These are phyloP conservation scores for Drosophila arizonae DNA, from an alignment of 1,140 invertebrate genomes.

Conservation along the genomic window DNA sequence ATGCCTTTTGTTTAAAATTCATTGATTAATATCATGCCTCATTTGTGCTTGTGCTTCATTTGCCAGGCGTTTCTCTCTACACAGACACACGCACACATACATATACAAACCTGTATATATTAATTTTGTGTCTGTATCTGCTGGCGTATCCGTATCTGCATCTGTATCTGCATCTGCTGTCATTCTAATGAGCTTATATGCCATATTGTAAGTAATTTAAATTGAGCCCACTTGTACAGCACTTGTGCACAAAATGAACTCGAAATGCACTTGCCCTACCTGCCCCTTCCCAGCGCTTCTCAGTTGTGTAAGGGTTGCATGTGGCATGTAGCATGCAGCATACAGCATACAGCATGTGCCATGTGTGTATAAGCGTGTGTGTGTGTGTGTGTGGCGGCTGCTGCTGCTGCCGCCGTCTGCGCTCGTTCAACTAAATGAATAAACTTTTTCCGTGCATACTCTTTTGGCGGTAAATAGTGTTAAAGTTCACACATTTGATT, in stretches of 20 bases:
- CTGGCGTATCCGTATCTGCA: constrained; percentile 1
- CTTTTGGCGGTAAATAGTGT: constrained; percentile 78
- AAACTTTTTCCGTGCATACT: constrained; percentile 77
- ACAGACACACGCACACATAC: not conserved
- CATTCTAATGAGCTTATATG: constrained; percentile 56
- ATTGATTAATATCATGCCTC: constrained; percentile 48
- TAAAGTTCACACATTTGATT: constrained; percentile 80
- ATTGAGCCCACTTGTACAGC: constrained; percentile 55
- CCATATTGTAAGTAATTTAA: constrained; percentile 63
- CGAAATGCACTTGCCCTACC: constrained; percentile 47
- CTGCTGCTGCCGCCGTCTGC: constrained; percentile 54
- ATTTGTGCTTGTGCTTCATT: constrained; percentile 27
- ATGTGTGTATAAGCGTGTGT: not conserved
- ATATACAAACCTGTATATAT: constrained; percentile 17
- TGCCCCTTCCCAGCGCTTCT: not conserved
- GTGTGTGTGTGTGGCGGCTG: not conserved
- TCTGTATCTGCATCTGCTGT: constrained; percentile 22
- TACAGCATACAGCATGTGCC: not conserved
- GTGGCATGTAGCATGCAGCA: constrained; percentile 11
- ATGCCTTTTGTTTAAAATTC: constrained; percentile 29
- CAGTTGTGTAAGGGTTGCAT: constrained; percentile 1
- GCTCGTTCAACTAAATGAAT: constrained; percentile 77
- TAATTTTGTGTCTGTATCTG: constrained; percentile 3
- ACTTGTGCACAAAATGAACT: constrained; percentile 61
- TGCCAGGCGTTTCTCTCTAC: constrained; percentile 7